These are phyloP conservation scores for Sarcoramphus papa DNA, from an alignment of 2,797 vertebrate species.

Conservation along the genomic window DNA sequence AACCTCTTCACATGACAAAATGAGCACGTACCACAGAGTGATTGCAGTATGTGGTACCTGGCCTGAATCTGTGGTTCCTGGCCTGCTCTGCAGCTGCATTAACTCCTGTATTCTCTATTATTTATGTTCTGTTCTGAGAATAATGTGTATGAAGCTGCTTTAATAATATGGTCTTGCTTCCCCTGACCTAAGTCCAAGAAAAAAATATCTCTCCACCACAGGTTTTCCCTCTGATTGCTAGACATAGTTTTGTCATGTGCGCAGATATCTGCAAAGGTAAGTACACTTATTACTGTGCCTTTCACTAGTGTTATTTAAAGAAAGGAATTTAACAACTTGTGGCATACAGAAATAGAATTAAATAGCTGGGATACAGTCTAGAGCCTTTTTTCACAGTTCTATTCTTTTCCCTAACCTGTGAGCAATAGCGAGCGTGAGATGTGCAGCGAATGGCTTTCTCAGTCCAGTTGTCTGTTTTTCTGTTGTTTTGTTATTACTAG, in stretches of 20 bases:
- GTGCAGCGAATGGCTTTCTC: not conserved
- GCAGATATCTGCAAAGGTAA: not conserved
- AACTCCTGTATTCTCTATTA: not conserved
- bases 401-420: not conserved
- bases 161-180: not conserved
- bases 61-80: not conserved
- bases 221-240: not conserved
- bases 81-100: not conserved
- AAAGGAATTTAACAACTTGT: not conserved
- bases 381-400: not conserved
- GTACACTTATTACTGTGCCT: not conserved
- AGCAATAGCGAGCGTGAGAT: not conserved
- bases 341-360: not conserved
- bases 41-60: not conserved
- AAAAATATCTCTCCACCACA: not conserved
- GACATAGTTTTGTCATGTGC: not conserved
- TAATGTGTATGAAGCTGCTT: not conserved
- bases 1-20: not conserved
- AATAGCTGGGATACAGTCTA: not conserved
- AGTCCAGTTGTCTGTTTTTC: not conserved
- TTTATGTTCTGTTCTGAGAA: not conserved
- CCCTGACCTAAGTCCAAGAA: not conserved
- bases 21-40: fast-evolving
- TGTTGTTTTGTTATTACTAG: not conserved
- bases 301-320: not conserved